phyloP scores from a whole-genome alignment of 2,113 vertebrate genomes.

The Pangasianodon hypophthalmus region DNA sequence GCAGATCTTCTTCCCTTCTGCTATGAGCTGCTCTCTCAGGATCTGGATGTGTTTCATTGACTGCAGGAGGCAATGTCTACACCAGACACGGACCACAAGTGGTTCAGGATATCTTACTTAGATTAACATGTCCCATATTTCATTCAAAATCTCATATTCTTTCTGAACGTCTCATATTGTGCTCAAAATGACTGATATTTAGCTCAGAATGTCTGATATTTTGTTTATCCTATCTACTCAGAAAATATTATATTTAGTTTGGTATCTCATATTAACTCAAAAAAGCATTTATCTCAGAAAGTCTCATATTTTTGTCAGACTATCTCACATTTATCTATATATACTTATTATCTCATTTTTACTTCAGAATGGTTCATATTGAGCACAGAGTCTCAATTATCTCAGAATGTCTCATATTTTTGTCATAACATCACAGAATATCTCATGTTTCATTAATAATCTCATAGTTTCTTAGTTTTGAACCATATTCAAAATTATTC shows the following conservation, averaged over 20 bases:
- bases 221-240: background rate
- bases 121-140: background rate
- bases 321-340: background rate
- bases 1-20: slow-evolving; percentile 86
- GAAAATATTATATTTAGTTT: no score
- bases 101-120: no score
- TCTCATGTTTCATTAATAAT: background rate
- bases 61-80: slow-evolving; percentile 88
- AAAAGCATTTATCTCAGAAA: no score
- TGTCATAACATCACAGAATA: background rate
- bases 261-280: background rate
- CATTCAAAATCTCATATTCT: background rate
- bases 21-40: slow-evolving; percentile 81
- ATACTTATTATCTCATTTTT: background rate
- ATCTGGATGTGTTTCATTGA: slow-evolving; percentile 91
- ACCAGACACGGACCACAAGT: background rate
- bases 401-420: background rate
- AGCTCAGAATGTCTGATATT: background rate
- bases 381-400: background rate
- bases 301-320: background rate
- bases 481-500: background rate
- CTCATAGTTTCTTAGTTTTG: background rate
- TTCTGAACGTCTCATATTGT: background rate
- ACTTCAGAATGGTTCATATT: background rate
- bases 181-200: background rate